Conservation (phyloP, 2,113 vertebrate species). For the Tiliqua scincoides region DNA sequence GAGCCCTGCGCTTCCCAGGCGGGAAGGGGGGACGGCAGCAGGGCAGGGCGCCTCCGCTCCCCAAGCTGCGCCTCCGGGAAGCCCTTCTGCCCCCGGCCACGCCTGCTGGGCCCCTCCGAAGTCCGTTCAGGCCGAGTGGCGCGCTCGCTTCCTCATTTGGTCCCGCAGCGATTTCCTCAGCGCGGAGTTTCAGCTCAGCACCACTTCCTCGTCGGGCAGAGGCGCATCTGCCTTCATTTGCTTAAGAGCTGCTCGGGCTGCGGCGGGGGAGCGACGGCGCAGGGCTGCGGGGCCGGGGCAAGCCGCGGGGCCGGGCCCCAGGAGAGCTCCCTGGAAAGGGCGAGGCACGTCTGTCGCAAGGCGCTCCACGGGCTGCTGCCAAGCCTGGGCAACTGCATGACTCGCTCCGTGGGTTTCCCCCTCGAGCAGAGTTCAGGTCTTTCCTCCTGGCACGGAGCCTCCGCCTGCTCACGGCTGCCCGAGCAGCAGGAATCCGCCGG, state of each 20-base stretch:
- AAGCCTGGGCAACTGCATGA: neutral
- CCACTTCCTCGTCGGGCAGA: slow-evolving; percentile 20
- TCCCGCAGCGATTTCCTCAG: slow-evolving; percentile 22
- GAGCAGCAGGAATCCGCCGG: too few relatives aligned
- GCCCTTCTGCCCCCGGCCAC: neutral
- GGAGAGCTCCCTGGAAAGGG: neutral
- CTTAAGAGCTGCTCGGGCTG: neutral
- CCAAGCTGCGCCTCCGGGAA: neutral
- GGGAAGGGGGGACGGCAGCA: neutral
- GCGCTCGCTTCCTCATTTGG: slow-evolving; percentile 39
- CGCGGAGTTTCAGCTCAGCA: neutral
- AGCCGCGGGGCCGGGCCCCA: neutral
- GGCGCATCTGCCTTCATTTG: neutral
- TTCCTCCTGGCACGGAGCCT: neutral
- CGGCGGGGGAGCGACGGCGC: neutral
- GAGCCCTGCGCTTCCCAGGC: neutral
- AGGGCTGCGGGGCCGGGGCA: neutral
- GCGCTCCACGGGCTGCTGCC: neutral
- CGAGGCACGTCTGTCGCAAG: neutral
- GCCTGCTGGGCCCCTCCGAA: neutral
- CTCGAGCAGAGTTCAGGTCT: neutral
- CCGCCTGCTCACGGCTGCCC: too few relatives aligned
- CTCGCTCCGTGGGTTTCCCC: neutral
- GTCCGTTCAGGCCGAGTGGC: slow-evolving; percentile 24
- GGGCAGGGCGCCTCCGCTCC: neutral